Evolutionary conservation across 1,140 invertebrate genomes (phyloP), one percentile per base, ranked within the genome.

Genomic region (Drosophila miranda): DNA sequence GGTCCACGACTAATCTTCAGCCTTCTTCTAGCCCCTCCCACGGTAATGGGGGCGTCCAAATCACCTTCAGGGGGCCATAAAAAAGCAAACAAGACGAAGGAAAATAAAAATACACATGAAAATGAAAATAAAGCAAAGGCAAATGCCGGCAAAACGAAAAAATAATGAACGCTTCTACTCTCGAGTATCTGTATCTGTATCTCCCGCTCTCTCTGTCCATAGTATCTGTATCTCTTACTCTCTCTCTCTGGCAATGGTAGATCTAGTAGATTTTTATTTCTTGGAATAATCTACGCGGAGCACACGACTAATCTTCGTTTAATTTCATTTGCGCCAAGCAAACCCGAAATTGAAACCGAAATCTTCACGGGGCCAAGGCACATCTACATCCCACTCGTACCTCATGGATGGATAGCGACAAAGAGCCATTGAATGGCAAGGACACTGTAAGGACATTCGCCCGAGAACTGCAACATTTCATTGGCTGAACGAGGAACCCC

Each of bases 291-390:
- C 82, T 87, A 72, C 78, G 34, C 34, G 73, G 68, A 81, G 81
- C 81, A 87, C 81, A 87, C 82, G 82, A 87, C 82, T 87, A 87
- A 87, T 87, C 82, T 87, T 82, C 82, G 77, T 87, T 87, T 87
- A 87, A 87, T 87, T 87, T 87, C 82, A 87, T 87, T 87, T 88
- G 83, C 83, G 71, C 78, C 78, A 83, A 61, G 64, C 63, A 61
- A 75, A 70, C 81, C 34, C 63, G 81, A 84, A 84, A 84, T 80
- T 76, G 64, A 84, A 84, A 87, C 62, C 69, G 45, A 66, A 71
- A 71, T 73, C 74, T 46, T 64, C 60, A 41, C 11, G 42, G 41
- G 16, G n/a, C 19, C 34, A 48, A n/a, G 34, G 34, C 38, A 21
- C 34, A 58, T 41, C 28, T 21, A 23, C 50, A 43, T 41, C 19